phyloP scores from a whole-genome alignment of 2,888 invertebrate species.

The Caenorhabditis imperialis region DNA sequence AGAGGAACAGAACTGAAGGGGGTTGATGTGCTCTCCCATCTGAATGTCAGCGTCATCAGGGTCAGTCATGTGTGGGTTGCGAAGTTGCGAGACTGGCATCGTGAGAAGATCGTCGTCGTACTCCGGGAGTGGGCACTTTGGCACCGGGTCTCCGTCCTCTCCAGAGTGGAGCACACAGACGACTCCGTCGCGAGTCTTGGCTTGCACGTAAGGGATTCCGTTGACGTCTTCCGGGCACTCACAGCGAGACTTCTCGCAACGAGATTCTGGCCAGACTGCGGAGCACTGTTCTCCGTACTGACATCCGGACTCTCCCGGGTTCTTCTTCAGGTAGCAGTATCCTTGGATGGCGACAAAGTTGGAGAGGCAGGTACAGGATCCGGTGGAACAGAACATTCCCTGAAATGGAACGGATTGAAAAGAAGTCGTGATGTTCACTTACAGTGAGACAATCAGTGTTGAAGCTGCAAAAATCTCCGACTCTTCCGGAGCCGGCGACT shows the following conservation, averaged over 20 bases:
- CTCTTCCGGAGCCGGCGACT: slow-evolving; percentile 76
- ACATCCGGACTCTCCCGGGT: slow-evolving; percentile 77
- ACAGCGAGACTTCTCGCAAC: slow-evolving; percentile 76
- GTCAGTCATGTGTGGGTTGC: slow-evolving; percentile 77
- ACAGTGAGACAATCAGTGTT: slow-evolving; percentile 78
- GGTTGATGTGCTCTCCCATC: slow-evolving; percentile 77
- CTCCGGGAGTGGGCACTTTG: slow-evolving; percentile 67
- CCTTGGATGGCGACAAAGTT: slow-evolving; percentile 78
- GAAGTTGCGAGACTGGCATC: slow-evolving; percentile 77
- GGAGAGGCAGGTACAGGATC: slow-evolving; percentile 76
- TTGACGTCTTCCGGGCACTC: slow-evolving; percentile 78
- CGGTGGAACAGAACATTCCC: slow-evolving; percentile 78
- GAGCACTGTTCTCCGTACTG: slow-evolving; percentile 77
- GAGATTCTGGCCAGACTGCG: slow-evolving; percentile 76
- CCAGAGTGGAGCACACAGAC: slow-evolving; percentile 77
- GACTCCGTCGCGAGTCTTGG: slow-evolving; percentile 75
- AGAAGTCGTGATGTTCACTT: slow-evolving; percentile 6
- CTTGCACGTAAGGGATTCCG: slow-evolving; percentile 77
- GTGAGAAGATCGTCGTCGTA: slow-evolving; percentile 77
- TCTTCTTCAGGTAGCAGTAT: slow-evolving; percentile 77
- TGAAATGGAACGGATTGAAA: slow-evolving; percentile 49
- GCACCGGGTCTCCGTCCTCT: slow-evolving; percentile 77
- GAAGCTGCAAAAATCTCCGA: slow-evolving; percentile 77
- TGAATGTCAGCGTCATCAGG: slow-evolving; percentile 76
- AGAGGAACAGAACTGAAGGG: slow-evolving; percentile 76